Evolutionary conservation across 2,888 invertebrate genomes (phyloP), one percentile per base, ranked within the genome.

Genomic region (Microplitis deprimator): DNA sequence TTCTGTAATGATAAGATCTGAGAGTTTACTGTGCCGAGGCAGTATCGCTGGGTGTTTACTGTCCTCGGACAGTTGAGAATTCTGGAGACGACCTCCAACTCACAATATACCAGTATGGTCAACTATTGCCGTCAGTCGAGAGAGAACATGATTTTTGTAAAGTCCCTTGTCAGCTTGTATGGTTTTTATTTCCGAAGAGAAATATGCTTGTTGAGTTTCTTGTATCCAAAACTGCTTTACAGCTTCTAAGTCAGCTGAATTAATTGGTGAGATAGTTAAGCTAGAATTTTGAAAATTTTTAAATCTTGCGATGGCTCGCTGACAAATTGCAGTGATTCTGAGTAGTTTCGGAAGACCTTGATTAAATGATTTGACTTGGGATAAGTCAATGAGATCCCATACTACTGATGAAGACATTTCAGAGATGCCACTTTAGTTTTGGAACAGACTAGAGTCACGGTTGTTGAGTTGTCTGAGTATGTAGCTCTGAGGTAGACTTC

Each of bases 41-140:
- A 82, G 39, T 1, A 83, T 82, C 0, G 76, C 68, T 0, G 81
- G 79, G n/a, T 80, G 79, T 10, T 80, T 80, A 0, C 13, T 7
- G 0, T 80, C 79, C 0, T 61, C 16, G 0, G 61, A 8, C 0
- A 79, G 29, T 1, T 10, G 5, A 8, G 79, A 29, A 1, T 29
- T 29, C 29, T 29, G 29, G 29, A 4, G 29, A 29, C 29, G 4
- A 29, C 3, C 29, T 29, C 29, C 2, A 29, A 29, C 29, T 29
- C 2, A 3, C 29, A 29, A 29, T 2, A 29, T 29, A 29, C 29
- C 29, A 29, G 29, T 29, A 2, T 29, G 2, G 2, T 29, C 29
- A 1, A 29, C 29, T 29, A 29, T 29, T 29, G 29, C 29, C 3
- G 29, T 29, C 29, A 4, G 29, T 4, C 29, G 29, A 29, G 29